Evolutionary conservation across 2,113 vertebrate species (phyloP).

Genomic region (Coregonus clupeaformis): DNA sequence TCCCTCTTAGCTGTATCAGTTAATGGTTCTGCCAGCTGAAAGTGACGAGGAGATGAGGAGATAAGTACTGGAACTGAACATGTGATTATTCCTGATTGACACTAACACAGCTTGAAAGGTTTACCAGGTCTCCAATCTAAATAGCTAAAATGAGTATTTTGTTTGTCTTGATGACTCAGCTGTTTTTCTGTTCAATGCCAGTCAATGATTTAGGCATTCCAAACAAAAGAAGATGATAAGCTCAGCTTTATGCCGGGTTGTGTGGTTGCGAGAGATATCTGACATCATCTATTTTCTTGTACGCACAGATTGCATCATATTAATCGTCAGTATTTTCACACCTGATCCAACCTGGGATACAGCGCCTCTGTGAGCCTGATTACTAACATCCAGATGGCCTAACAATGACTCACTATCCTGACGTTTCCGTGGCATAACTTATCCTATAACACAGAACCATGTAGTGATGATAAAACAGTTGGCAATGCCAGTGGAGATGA

Average conservation of each 20-base stretch:
- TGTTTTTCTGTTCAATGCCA: constrained; percentile 26
- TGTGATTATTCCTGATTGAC: constrained; percentile 53
- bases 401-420: too few species aligned
- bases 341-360: constrained; percentile 56
- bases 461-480: too few species aligned
- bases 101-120: constrained; percentile 5
- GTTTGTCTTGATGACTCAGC: constrained; percentile 14
- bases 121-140: constrained; percentile 43
- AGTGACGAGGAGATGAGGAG: neutral
- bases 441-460: neutral
- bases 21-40: neutral
- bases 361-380: constrained; percentile 56
- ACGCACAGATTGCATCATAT: neutral
- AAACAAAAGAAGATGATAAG: constrained; percentile 37
- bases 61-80: neutral
- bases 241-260: neutral
- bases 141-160: constrained; percentile 51
- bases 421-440: neutral
- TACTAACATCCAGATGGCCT: too few species aligned
- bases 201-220: constrained; percentile 26
- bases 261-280: neutral
- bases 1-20: constrained; percentile 9
- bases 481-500: too few species aligned
- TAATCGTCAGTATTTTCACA: constrained; percentile 17
- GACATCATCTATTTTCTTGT: neutral